Evolutionary conservation across 2,888 invertebrate genomes (phyloP), one percentile per base, ranked within the genome.

Genomic region (Argyresthia goedartella): DNA sequence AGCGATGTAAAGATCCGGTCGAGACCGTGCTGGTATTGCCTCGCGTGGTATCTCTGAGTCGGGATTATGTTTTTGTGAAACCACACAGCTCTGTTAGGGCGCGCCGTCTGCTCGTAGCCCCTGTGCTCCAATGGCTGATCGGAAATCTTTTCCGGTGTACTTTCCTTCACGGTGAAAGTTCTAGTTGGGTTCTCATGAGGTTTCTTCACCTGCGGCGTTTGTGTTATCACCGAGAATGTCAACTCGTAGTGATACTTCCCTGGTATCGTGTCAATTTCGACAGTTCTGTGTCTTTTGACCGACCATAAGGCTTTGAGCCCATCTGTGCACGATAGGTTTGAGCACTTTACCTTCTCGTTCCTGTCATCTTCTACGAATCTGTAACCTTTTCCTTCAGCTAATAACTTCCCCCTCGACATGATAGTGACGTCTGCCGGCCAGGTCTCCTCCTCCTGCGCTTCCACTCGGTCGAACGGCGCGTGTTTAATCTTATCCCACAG

Each of bases 281-380:
- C 84, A 67, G 93, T 92, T 44, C 92, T 76, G 51, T 91, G 88
- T 51, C 92, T 87, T 71, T 91, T 91, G 4, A 92, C 91, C 0
- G 90, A 89, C 93, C 93, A 93, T 53, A 90, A 69, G 0, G 92
- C 92, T 62, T 89, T 81, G 4, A 90, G 81, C 39, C 79, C 80
- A 55, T 87, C 81, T 58, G 75, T 80, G 55, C 89, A 89, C 57
- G 81, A 81, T 34, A 87, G 84, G 44, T 85, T 67, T 16, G 56
- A 60, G 59, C 84, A 84, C 1, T 13, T n/a, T 2, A n/a, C 15
- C 53, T 74, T 78, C 44, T 71, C 69, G 1, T 69, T 62, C 47
- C 60, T 63, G 42, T 81, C 73, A 54, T 82, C 82, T 64, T 90
- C 90, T 0, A 88, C 71, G 61, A 92, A 92, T 43, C 84, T 75